Evolutionary conservation across 92 coral and sea anemone species (phyloP).

Genomic region (Parazoanthus darwini): DNA sequence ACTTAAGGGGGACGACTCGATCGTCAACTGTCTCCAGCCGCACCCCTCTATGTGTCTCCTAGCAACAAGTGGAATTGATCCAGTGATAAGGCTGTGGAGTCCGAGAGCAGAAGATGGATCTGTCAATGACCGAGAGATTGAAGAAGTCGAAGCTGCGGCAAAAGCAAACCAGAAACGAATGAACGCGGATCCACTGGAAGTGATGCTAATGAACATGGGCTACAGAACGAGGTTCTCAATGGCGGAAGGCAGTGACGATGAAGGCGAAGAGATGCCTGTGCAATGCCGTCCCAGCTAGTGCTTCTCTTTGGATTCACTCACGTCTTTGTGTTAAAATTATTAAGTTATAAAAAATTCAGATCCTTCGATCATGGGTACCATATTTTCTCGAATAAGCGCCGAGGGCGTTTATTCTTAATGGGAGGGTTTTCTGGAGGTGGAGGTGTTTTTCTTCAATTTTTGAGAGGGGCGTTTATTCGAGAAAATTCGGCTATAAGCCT

Average conservation of each 20-base stretch:
- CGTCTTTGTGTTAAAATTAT: not conserved
- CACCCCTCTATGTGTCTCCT: constrained; percentile 91
- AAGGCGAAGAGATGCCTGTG: constrained; percentile 70
- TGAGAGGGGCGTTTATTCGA: too few relatives aligned
- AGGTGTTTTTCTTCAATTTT: too few relatives aligned
- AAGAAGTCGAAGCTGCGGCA: constrained; percentile 96
- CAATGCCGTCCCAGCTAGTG: constrained; percentile 87
- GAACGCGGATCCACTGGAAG: constrained; percentile 99
- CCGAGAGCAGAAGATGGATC: constrained; percentile 76
- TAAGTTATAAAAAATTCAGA: not conserved
- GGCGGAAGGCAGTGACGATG: constrained; percentile 91
- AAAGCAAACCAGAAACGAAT: constrained; percentile 94
- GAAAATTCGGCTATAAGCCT: too few relatives aligned
- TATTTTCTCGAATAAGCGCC: not conserved
- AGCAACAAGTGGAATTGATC: constrained; percentile 99
- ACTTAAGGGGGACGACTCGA: constrained; percentile 96
- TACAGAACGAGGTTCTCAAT: constrained; percentile 80
- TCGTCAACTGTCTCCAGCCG: constrained; percentile 98
- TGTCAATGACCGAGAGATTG: constrained; percentile 64
- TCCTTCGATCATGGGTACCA: not conserved
- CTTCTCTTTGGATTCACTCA: not conserved
- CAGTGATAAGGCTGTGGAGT: constrained; percentile 93
- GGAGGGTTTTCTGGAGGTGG: too few relatives aligned
- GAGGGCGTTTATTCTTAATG: too few relatives aligned
- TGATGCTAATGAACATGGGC: constrained; percentile 97